Conservation (phyloP, 2,888 invertebrate genomes). For the Podabrus alpinus region DNA sequence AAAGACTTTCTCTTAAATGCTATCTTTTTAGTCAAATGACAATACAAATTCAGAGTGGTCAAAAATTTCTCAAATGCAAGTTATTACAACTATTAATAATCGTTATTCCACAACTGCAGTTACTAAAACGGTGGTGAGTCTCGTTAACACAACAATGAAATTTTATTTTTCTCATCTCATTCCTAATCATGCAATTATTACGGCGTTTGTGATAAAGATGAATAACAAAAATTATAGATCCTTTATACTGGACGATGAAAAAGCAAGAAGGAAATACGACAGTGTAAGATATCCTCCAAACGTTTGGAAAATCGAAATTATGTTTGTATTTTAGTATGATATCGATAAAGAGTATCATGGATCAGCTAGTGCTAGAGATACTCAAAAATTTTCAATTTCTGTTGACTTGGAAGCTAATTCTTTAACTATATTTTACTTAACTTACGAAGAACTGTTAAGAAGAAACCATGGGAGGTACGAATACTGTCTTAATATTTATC, state of each 20-base stretch:
- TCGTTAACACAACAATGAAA: constrained; percentile 59
- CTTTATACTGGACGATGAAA: constrained; percentile 67
- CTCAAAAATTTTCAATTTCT: not conserved
- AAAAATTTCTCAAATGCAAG: constrained; percentile 64
- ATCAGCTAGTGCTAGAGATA: not conserved
- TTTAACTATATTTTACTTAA: not conserved
- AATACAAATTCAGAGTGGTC: constrained; percentile 34
- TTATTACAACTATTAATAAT: constrained; percentile 64
- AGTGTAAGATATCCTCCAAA: constrained; percentile 31
- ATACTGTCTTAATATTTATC: not conserved
- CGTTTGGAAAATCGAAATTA: not conserved
- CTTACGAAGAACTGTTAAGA: not conserved
- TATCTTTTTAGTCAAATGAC: too few relatives aligned
- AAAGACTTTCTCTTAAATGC: too few relatives aligned
- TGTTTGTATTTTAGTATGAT: not conserved
- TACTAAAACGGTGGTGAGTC: constrained; percentile 67
- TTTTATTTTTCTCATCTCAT: constrained; percentile 69
- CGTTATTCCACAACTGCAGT: constrained; percentile 71
- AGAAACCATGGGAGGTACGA: not conserved
- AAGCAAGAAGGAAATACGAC: constrained; percentile 60
- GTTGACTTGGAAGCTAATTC: not conserved
- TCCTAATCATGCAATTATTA: constrained; percentile 72
- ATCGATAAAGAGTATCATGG: not conserved
- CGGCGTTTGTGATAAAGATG: constrained; percentile 69
- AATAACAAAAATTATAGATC: constrained; percentile 66